These are phyloP conservation scores for Anastrepha ludens DNA, from an alignment of 1,140 invertebrate species.

Conservation along the genomic window DNA sequence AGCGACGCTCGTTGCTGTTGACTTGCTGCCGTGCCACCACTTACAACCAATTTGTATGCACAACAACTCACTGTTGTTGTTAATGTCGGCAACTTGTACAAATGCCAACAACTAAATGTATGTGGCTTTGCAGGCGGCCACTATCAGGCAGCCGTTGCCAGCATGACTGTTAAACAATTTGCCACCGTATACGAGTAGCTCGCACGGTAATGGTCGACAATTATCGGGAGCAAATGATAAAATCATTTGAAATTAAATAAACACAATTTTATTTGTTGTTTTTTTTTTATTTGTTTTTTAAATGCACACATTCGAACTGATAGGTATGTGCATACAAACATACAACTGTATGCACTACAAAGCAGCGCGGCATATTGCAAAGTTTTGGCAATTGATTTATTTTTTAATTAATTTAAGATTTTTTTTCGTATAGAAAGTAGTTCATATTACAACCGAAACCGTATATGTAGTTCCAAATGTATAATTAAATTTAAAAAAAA, in stretches of 20 bases:
- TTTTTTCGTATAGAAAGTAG: too few relatives aligned
- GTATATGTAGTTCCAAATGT: too few relatives aligned
- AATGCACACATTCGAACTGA: too few relatives aligned
- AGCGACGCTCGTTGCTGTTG: not conserved
- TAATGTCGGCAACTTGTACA: constrained; percentile 1
- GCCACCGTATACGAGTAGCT: not conserved
- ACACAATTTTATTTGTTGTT: not conserved
- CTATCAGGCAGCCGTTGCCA: not conserved
- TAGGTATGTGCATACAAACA: too few relatives aligned
- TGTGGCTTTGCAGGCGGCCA: not conserved
- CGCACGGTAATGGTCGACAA: not conserved
- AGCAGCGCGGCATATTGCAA: too few relatives aligned
- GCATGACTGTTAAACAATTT: constrained; percentile 26
- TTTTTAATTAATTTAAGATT: too few relatives aligned
- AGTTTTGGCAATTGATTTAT: too few relatives aligned
- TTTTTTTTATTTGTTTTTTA: too few relatives aligned
- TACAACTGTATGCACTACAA: too few relatives aligned
- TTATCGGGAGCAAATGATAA: constrained; percentile 29
- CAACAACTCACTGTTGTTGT: not conserved
- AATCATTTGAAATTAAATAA: constrained; percentile 37
- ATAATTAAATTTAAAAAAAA: too few relatives aligned
- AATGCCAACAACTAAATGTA: not conserved
- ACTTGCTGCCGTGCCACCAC: not conserved
- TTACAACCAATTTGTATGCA: constrained; percentile 33
- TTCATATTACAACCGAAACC: too few relatives aligned